Evolutionary conservation across 1,140 invertebrate genomes (phyloP), one percentile per base, ranked within the genome.

Genomic region (Drosophila kohkoa): DNA sequence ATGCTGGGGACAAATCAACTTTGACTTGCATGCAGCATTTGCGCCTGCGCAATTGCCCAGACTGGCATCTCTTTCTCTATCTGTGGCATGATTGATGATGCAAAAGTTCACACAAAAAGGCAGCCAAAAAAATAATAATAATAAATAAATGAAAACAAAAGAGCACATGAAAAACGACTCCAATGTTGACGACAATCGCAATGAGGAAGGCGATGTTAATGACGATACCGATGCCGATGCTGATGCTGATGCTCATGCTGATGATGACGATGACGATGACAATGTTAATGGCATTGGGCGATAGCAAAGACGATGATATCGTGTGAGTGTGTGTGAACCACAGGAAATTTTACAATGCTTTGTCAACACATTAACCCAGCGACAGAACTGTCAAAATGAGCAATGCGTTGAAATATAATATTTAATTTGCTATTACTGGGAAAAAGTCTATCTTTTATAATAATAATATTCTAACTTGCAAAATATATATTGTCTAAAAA

Each of bases 21-120:
- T 60, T 71, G 59, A 59, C 63, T 70, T 41, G 54, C 30, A 64
- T 41, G 54, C 30, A 64, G 68, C 79, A 59, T 77, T 81, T 82
- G 79, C 79, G 79, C 79, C 79, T 81, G 79, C 79, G 79, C 78
- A 63, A 63, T 66, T 35, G 66, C 43, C 41, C 3, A 7, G n/a
- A n/a, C 41, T 13, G 41, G 41, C 41, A 43, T 3, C 11, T 25
- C 20, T 25, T 25, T 25, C 20, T 25, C 20, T 25, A 25, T 25
- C 20, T 25, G 3, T 13, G n/a, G 66, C 68, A 77, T 81, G 79
- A 81, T 81, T 81, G 74, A 81, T 82, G 79, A 78, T 68, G 30
- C 58, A 54, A 65, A 59, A 71, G 68, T 73, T 79, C 67, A 75
- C 71, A 63, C 20, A 25, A 25, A 25, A 25, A 25, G 38, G 55